phyloP scores from a whole-genome alignment of 2,888 invertebrate species.

The Sussaba pulchella region DNA sequence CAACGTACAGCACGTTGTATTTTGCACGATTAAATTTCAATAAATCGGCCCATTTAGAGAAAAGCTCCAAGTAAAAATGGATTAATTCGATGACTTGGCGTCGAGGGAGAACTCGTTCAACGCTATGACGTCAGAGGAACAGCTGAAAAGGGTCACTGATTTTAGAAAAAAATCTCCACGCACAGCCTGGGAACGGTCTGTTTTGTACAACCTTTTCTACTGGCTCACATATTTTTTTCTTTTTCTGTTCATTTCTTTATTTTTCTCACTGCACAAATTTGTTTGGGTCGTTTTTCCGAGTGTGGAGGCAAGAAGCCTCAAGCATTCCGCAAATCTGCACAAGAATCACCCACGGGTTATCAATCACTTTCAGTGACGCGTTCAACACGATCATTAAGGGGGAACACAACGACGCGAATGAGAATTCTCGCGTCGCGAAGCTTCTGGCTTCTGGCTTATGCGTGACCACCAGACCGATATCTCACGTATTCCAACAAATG shows the following conservation, averaged over 20 bases:
- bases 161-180: too few relatives aligned
- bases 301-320: neutral
- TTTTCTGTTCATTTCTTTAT: neutral
- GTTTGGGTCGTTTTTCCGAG: conserved; percentile 5
- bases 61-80: neutral
- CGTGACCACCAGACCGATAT: neutral
- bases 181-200: conserved; percentile 1
- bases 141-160: neutral
- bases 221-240: too few relatives aligned
- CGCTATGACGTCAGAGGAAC: neutral
- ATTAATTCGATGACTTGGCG: neutral
- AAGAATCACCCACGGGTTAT: conserved; percentile 60
- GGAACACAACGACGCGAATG: conserved; percentile 60
- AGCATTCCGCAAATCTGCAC: conserved; percentile 14
- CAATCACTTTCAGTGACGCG: conserved; percentile 73
- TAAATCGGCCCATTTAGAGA: conserved; percentile 8
- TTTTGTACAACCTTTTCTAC: neutral
- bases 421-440: neutral
- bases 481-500: neutral
- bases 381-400: conserved; percentile 71
- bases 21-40: conserved; percentile 52
- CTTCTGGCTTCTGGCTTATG: neutral
- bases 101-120: neutral
- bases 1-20: too few relatives aligned
- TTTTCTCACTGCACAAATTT: neutral